Evolutionary conservation across 2,113 vertebrate genomes (phyloP), one percentile per base, ranked within the genome.

Genomic region (Mustela nigripes): DNA sequence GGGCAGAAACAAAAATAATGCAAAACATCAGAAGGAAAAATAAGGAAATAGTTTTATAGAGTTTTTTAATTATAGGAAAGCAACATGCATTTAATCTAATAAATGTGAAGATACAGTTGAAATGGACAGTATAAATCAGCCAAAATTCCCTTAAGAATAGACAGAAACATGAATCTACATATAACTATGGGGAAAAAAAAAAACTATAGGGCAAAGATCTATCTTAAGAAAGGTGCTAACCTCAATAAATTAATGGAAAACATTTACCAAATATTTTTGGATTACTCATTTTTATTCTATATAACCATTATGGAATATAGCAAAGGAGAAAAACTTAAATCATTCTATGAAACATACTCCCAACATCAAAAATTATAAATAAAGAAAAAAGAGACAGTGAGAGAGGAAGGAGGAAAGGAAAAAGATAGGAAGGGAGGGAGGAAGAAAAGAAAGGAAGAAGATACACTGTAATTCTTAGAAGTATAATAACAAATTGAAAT

Each of bases 261-360:
- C 12, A 62, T 78, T 88, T 53, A 94, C 11, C 26, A 79, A 71
- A 79, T 79, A 63, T 22, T 58, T 87, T 76, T 63, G 45, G 22
- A 89, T 78, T 79, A 45, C 12, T 78, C 60, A 81, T 67, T 94
- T 56, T 67, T 89, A 78, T 65, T 21, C 33, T 65, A 81, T 36
- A 90, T 71, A 94, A 65, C 24, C 19, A 81, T 60, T 78, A 69
- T 1, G 83, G 78, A 78, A 42, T 78, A 78, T 4, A 92, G 33
- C 36, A 83, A 83, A 92, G 45, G n/a, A 94, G 60, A 83, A 96
- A 89, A 91, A 87, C 33, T 81, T 95, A 48, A 80, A 89, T 62
- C 48, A 48, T 76, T 76, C 83, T 60, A 21, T 69, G 36, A 94
- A 87, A 91, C 31, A 88, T 67, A 91, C 92, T 11, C 28, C 19